Evolutionary conservation across 2,888 invertebrate genomes (phyloP), one percentile per base, ranked within the genome.

Genomic region (Hartigia nigra): DNA sequence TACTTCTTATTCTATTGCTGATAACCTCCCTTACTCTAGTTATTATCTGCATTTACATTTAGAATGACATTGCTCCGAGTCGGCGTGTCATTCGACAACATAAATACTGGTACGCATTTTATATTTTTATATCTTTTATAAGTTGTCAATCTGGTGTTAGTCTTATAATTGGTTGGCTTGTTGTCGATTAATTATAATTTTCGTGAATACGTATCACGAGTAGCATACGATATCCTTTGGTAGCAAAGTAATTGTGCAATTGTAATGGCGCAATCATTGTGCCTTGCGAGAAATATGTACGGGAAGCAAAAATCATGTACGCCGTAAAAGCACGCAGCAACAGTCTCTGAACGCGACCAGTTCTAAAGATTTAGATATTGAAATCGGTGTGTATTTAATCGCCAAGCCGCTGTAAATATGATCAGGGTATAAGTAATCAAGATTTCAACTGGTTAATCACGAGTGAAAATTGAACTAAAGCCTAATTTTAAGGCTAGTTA

Each of bases 401-500:
- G 75, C 78, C 81, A 84, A 80, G 84, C 82, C 82, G 82, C 78
- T 90, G 90, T 90, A 90, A 87, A 91, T 90, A 91, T 84, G 84
- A 88, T 87, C 90, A 90, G 89, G 90, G 88, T 90, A 89, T 87
- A 88, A 86, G 81, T 86, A 84, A 86, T 85, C 82, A 85, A 86
- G 84, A 84, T 81, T 85, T 82, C 83, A 78, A 82, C 83, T 84
- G 80, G 82, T 83, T 83, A 81, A 83, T 79, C 79, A 74, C 75
- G 77, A 79, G 79, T 77, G 79, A 69, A 79, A 72, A 75, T 32
- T 74, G 72, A 84, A 77, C 76, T 77, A 75, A 81, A 81, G 77
- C 81, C 79, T 79, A 82, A 82, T 77, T 83, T 81, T 77, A 76
- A 79, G 76, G 77, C 55, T 75, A 77, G 74, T 80, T 82, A 78